These are phyloP conservation scores for Clamator glandarius DNA, from an alignment of 2,797 vertebrate genomes.

Conservation along the genomic window DNA sequence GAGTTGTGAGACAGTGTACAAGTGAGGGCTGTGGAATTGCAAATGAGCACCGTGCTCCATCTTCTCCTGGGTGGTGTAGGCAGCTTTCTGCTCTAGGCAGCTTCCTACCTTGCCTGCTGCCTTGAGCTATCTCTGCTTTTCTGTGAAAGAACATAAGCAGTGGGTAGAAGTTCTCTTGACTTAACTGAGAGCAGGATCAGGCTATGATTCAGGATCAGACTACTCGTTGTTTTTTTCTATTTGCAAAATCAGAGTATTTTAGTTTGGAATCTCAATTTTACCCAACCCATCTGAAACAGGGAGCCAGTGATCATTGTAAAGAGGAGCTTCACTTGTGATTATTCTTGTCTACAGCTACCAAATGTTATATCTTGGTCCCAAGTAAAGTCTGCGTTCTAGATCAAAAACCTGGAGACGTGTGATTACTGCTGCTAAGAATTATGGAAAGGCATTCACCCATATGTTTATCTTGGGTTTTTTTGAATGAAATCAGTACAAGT, in stretches of 20 bases:
- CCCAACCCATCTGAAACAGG: background rate
- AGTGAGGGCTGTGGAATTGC: conserved; percentile 24
- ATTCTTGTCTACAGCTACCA: background rate
- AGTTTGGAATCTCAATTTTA: background rate
- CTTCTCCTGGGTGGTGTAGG: conserved; percentile 37
- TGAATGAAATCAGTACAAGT: background rate
- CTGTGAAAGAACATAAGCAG: background rate
- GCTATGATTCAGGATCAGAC: conserved; percentile 11
- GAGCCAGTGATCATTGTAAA: background rate
- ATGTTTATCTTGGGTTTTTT: background rate
- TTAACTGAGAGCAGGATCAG: conserved; percentile 10
- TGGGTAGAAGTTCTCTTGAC: conserved; percentile 16
- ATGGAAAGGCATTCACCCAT: background rate
- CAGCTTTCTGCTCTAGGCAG: conserved; percentile 47
- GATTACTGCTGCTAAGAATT: background rate
- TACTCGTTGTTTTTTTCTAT: background rate
- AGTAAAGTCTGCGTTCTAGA: background rate
- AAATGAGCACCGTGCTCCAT: background rate
- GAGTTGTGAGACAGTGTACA: background rate
- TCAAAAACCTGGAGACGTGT: background rate
- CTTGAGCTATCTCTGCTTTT: conserved; percentile 35
- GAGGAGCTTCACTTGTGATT: background rate
- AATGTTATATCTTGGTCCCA: background rate
- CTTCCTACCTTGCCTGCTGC: conserved; percentile 58
- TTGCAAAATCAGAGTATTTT: background rate